Conservation (phyloP, 1,140 invertebrate genomes). For the Tetramorium alpestre region DNA sequence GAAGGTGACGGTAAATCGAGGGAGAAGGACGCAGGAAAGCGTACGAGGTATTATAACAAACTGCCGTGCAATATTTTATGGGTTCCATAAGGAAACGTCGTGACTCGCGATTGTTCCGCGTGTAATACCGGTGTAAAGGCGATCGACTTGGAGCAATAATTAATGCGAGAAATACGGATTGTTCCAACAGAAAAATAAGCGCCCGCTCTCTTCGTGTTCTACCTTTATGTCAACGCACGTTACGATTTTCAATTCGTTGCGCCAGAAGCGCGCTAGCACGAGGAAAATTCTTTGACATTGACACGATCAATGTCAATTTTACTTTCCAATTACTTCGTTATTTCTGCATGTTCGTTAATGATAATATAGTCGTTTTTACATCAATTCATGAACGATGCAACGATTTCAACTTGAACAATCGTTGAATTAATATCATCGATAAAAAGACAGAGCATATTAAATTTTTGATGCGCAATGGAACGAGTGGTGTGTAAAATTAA, state of each 20-base stretch:
- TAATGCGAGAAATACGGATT: constrained; percentile 56
- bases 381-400: not conserved
- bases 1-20: constrained; percentile 61
- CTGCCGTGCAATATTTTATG: constrained; percentile 79
- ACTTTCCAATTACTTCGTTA: not conserved
- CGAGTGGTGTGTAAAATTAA: not conserved
- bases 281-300: not conserved
- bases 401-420: not conserved
- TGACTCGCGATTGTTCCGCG: constrained; percentile 76
- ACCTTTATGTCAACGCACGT: not conserved
- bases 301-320: not conserved
- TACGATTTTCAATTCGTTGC: constrained; percentile 38
- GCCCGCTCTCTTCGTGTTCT: not conserved
- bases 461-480: not conserved
- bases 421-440: not conserved
- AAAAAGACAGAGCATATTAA: not conserved
- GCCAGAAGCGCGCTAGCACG: not conserved
- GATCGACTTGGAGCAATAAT: constrained; percentile 60
- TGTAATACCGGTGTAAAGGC: constrained; percentile 60
- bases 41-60: constrained; percentile 73
- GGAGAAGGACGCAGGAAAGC: constrained; percentile 56
- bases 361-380: not conserved
- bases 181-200: constrained; percentile 45
- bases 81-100: constrained; percentile 82
- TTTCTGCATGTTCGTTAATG: not conserved